phyloP scores from a whole-genome alignment of 2,113 vertebrate genomes.

The Periophthalmodon schlosseri region DNA sequence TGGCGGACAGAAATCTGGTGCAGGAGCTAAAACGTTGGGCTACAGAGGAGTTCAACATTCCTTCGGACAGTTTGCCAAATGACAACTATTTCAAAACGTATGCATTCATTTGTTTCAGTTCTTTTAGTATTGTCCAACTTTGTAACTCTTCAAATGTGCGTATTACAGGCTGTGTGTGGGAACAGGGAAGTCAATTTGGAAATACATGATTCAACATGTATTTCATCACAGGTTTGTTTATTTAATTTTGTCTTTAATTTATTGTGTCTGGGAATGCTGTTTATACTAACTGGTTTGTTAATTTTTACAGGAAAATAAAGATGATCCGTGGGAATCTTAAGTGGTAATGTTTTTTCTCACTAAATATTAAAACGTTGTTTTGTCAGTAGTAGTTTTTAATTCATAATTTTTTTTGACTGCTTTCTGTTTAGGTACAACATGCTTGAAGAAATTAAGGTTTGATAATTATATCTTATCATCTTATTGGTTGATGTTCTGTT shows the following conservation, averaged over 20 bases:
- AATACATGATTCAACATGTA: conserved; percentile 73
- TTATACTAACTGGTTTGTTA: not conserved
- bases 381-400: not conserved
- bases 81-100: conserved; percentile 77
- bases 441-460: conserved; percentile 77
- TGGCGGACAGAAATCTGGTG: conserved; percentile 66
- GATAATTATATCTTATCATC: not conserved
- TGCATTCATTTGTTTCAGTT: conserved; percentile 4
- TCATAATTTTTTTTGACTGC: conserved; percentile 48
- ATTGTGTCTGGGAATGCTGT: not conserved
- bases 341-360: conserved; percentile 73
- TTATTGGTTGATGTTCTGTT: not conserved
- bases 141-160: not conserved
- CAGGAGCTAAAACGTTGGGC: conserved; percentile 74
- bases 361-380: not conserved
- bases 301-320: conserved; percentile 67
- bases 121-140: not conserved
- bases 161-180: conserved; percentile 75
- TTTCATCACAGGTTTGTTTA: conserved; percentile 71
- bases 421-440: conserved; percentile 72
- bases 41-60: conserved; percentile 71
- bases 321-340: conserved; percentile 76
- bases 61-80: conserved; percentile 63
- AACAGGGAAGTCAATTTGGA: conserved; percentile 78
- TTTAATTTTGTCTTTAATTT: not conserved